These are phyloP conservation scores for Leucopternis melanops DNA, from an alignment of 2,113 vertebrate genomes.

Conservation along the genomic window DNA sequence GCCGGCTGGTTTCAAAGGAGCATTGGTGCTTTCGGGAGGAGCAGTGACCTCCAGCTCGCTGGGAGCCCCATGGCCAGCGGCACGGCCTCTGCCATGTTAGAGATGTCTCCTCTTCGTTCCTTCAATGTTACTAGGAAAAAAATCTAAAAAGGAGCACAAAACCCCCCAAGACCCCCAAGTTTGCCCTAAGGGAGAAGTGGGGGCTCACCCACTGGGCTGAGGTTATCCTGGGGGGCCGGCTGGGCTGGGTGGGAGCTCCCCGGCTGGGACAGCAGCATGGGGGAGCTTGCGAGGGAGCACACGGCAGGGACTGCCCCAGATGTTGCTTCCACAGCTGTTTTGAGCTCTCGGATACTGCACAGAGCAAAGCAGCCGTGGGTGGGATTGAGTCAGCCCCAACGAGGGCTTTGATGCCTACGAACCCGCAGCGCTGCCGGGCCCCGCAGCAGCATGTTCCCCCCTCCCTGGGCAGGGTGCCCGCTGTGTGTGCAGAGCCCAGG, in stretches of 20 bases:
- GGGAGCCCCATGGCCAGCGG: rapidly evolving
- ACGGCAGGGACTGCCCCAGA: not conserved
- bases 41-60: not conserved
- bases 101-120: not conserved
- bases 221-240: too few species aligned
- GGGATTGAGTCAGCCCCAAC: not conserved
- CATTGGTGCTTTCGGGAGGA: not conserved
- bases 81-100: rapidly evolving
- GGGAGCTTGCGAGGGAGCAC: not conserved
- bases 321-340: not conserved
- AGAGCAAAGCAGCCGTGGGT: not conserved
- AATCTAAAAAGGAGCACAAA: too few species aligned
- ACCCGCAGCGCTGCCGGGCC: not conserved
- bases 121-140: not conserved
- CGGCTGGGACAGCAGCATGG: not conserved
- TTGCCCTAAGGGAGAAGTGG: not conserved
- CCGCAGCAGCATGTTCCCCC: not conserved
- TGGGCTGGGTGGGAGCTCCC: not conserved
- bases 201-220: not conserved
- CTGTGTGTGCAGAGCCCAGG: rapidly evolving
- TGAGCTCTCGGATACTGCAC: not conserved
- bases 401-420: not conserved
- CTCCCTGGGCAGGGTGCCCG: too few species aligned
- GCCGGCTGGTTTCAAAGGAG: not conserved
- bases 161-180: not conserved